These are phyloP conservation scores for Pilophorus perplexus DNA, from an alignment of 2,888 invertebrate species.

Conservation along the genomic window DNA sequence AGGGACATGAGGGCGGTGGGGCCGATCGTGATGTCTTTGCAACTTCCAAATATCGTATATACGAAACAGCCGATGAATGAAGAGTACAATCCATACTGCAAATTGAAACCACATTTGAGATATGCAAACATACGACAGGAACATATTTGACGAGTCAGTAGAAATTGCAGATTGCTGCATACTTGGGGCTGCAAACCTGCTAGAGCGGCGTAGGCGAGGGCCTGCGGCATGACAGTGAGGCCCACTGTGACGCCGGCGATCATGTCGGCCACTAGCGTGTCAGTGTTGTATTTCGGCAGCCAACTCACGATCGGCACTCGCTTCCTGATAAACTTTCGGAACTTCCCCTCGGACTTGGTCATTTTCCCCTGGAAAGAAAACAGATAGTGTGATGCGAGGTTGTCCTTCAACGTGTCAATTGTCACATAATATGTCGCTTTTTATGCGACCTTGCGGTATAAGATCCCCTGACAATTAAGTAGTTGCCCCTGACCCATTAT, in stretches of 20 bases:
- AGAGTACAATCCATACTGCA: constrained; percentile 90
- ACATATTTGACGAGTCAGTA: background rate
- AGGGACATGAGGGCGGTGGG: constrained; percentile 93
- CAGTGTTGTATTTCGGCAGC: constrained; percentile 71
- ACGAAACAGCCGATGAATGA: constrained; percentile 92
- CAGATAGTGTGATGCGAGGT: too few species aligned
- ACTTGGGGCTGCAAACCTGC: constrained; percentile 85
- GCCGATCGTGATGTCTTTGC: constrained; percentile 82
- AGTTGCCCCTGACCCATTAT: too few species aligned
- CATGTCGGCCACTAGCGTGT: constrained; percentile 75
- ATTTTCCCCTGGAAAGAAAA: constrained; percentile 29
- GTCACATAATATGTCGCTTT: too few species aligned
- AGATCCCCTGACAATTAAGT: too few species aligned
- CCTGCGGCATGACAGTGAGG: constrained; percentile 89
- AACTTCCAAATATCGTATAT: constrained; percentile 85
- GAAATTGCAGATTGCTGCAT: constrained; percentile 48
- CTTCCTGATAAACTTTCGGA: constrained; percentile 19
- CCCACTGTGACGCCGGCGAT: constrained; percentile 93
- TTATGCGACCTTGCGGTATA: too few species aligned
- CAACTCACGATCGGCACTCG: constrained; percentile 67
- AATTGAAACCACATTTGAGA: too few species aligned
- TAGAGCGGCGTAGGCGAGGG: constrained; percentile 84
- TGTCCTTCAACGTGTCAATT: too few species aligned
- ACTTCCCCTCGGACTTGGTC: constrained; percentile 16
- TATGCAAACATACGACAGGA: too few species aligned